These are phyloP conservation scores for Dendrocincla tyrannina DNA, from an alignment of 2,797 vertebrate species.

Conservation along the genomic window DNA sequence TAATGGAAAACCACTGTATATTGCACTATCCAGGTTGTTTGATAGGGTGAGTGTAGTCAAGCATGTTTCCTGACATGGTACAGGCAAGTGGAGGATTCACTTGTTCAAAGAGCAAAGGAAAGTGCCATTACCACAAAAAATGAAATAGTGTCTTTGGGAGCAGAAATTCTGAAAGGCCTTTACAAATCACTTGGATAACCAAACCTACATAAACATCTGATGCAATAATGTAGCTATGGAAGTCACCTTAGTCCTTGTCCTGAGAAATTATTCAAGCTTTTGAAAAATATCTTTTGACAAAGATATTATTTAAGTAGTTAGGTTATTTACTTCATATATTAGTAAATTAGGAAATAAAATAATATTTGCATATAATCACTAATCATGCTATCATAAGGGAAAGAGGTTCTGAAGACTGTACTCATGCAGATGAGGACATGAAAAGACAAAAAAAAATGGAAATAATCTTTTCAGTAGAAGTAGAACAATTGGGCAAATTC, in stretches of 20 bases:
- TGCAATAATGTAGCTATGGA: neutral
- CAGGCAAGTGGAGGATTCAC: neutral
- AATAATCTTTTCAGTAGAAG: neutral
- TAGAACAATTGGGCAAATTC: neutral
- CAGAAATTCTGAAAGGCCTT: neutral
- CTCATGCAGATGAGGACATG: neutral
- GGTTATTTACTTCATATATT: neutral
- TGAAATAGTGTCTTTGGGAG: neutral
- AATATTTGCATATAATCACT: neutral
- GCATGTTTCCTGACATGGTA: neutral
- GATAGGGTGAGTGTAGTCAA: neutral
- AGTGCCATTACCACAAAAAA: neutral
- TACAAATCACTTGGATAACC: neutral
- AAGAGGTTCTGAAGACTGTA: neutral
- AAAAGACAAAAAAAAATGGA: neutral
- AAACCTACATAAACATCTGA: neutral
- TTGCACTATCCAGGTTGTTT: neutral
- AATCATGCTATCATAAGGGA: neutral
- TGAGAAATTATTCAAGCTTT: neutral
- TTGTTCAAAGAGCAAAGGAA: neutral
- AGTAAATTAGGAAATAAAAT: neutral
- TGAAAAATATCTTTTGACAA: neutral
- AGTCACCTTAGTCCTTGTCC: neutral
- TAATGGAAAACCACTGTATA: neutral
- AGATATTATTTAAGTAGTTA: neutral